phyloP scores from a whole-genome alignment of 2,888 invertebrate species.

The Sipha maydis region DNA sequence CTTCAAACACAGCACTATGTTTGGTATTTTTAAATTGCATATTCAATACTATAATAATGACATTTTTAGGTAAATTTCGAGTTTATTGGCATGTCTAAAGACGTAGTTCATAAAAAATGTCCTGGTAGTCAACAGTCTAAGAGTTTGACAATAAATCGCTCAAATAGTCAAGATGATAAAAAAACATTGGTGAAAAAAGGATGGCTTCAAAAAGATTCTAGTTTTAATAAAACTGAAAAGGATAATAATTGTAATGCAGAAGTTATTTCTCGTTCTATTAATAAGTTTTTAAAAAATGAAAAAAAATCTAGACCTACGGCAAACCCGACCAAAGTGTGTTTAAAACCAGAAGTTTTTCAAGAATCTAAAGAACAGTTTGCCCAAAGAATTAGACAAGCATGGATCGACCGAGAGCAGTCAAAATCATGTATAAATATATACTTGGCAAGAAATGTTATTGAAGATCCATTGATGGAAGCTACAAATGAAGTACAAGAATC shows the following conservation, averaged over 20 bases:
- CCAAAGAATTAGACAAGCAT: slow-evolving; percentile 69
- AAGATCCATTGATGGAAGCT: slow-evolving; percentile 39
- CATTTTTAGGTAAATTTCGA: not conserved
- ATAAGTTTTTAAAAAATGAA: slow-evolving; percentile 46
- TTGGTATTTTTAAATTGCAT: not conserved
- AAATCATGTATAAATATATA: slow-evolving; percentile 58
- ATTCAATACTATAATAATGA: not conserved
- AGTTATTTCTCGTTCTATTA: slow-evolving; percentile 25
- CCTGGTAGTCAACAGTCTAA: not conserved
- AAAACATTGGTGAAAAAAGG: slow-evolving; percentile 30
- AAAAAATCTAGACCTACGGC: slow-evolving; percentile 41
- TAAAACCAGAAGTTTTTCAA: slow-evolving; percentile 37
- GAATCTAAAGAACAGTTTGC: slow-evolving; percentile 68
- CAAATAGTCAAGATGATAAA: slow-evolving; percentile 30
- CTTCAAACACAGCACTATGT: no score
- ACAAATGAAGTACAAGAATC: not conserved
- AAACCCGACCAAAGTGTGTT: slow-evolving; percentile 51
- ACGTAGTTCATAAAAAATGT: not conserved
- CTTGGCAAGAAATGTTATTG: slow-evolving; percentile 51
- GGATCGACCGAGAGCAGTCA: slow-evolving; percentile 68
- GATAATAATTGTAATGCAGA: slow-evolving; percentile 26
- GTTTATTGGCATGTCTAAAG: slow-evolving; percentile 34
- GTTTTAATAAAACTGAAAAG: slow-evolving; percentile 49
- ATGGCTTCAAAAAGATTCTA: slow-evolving; percentile 44
- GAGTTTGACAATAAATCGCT: not conserved